Evolutionary conservation across 2,113 vertebrate genomes (phyloP).

Genomic region (Lepisosteus oculatus): DNA sequence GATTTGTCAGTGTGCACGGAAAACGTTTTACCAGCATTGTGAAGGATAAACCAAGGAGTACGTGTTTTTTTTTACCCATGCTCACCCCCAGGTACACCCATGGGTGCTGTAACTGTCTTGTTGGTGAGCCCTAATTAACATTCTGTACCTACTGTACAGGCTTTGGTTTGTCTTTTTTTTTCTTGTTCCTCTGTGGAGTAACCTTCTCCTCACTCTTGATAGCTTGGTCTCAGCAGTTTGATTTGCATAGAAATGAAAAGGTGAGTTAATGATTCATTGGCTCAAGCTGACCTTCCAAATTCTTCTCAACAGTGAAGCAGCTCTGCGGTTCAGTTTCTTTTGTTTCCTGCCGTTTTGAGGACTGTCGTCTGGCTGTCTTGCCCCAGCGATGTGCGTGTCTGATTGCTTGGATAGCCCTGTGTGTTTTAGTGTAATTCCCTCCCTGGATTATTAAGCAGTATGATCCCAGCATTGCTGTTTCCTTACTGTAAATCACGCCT

Average conservation of each 20-base stretch:
- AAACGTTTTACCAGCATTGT: constrained; percentile 6
- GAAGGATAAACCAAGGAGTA: constrained; percentile 8
- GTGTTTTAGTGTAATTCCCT: constrained; percentile 2
- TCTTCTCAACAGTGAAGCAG: constrained; percentile 49
- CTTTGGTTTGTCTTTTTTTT: not conserved
- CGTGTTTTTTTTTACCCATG: constrained; percentile 3
- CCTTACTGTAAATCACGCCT: not conserved
- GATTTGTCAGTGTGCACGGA: constrained; percentile 17
- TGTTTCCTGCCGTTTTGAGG: constrained; percentile 15
- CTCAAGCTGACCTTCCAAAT: constrained; percentile 73
- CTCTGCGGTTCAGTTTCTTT: constrained; percentile 25
- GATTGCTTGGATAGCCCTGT: not conserved
- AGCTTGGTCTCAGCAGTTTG: constrained; percentile 49
- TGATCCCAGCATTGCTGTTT: not conserved
- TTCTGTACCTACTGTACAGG: no score
- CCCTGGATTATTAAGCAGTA: not conserved
- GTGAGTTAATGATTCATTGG: constrained; percentile 87
- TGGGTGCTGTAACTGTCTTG: not conserved
- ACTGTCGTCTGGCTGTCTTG: constrained; percentile 11
- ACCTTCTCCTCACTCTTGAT: not conserved
- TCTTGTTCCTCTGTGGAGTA: not conserved
- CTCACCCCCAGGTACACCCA: constrained; percentile 1
- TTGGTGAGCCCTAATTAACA: no score
- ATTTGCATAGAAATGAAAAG: constrained; percentile 69
- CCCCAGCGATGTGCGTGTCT: not conserved